Conservation (phyloP, 2,113 vertebrate genomes). For the Chamaea fasciata region DNA sequence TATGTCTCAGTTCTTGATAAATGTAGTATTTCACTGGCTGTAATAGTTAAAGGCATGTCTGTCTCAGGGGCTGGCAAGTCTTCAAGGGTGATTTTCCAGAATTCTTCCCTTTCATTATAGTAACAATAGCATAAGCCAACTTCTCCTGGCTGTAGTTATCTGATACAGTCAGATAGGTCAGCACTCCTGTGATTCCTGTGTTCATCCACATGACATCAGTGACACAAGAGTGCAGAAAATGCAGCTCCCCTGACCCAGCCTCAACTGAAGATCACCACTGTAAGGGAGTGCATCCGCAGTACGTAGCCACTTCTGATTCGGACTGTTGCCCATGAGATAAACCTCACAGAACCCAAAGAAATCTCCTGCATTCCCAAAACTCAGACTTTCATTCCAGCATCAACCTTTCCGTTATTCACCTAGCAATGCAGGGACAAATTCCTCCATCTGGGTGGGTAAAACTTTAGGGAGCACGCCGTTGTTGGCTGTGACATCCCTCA, state of each 20-base stretch:
- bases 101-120: slow-evolving; percentile 26
- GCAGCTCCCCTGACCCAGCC: not conserved
- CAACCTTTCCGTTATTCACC: not conserved
- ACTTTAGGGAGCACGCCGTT: fast-evolving
- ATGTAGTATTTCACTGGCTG: not conserved
- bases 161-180: slow-evolving; percentile 32
- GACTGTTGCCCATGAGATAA: not conserved
- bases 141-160: slow-evolving; percentile 26
- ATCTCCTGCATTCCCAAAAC: not conserved
- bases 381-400: not conserved
- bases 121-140: slow-evolving; percentile 2
- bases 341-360: not conserved
- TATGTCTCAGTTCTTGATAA: slow-evolving; percentile 10
- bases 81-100: slow-evolving; percentile 33
- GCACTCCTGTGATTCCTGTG: not conserved
- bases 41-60: slow-evolving; percentile 2
- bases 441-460: fast-evolving
- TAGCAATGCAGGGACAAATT: not conserved
- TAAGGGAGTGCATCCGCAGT: not conserved
- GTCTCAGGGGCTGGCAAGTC: not conserved
- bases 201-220: slow-evolving; percentile 37
- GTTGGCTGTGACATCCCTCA: not conserved
- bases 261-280: not conserved
- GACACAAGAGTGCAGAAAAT: not conserved
- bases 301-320: not conserved